A percentile compares a stretch with the other conserved stretches of the same genome.
phyloP scores from a whole-genome alignment of 2,797 vertebrate species.

The Poeciliopsis paucimaculata region DNA sequence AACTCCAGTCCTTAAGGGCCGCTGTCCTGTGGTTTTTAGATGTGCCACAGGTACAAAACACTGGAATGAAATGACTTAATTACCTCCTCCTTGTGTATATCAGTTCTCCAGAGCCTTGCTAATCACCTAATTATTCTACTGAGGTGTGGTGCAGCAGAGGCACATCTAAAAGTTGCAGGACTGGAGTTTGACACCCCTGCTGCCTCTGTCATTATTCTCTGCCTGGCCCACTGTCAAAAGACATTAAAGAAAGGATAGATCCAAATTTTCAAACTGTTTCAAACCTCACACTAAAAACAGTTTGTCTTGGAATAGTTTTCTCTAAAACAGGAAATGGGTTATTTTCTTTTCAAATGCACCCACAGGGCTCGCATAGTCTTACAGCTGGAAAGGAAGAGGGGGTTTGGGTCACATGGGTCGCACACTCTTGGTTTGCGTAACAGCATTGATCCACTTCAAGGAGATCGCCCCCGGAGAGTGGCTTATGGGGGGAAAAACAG shows the following conservation, averaged over 20 bases:
- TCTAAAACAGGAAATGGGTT: slow-evolving; percentile 70
- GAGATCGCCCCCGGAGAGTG: slow-evolving; percentile 12
- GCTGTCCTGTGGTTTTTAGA: too few relatives aligned
- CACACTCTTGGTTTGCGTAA: slow-evolving; percentile 42
- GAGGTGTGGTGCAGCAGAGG: too few relatives aligned
- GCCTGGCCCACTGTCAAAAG: slow-evolving; percentile 28
- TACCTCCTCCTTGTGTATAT: too few relatives aligned
- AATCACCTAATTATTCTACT: too few relatives aligned
- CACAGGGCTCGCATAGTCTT: slow-evolving; percentile 46
- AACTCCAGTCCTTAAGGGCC: too few relatives aligned
- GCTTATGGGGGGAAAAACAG: slow-evolving; percentile 58
- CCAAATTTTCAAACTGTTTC: slow-evolving; percentile 14
- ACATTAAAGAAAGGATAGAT: slow-evolving; percentile 35
- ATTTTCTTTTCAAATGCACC: slow-evolving; percentile 65
- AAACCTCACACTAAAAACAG: slow-evolving; percentile 27
- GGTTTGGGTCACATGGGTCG: slow-evolving; percentile 46
- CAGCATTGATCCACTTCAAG: slow-evolving; percentile 33
- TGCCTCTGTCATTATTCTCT: neutral
- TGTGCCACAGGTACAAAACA: too few relatives aligned
- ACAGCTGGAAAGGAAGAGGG: slow-evolving; percentile 46
- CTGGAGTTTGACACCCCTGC: too few relatives aligned
- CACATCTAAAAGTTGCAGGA: too few relatives aligned
- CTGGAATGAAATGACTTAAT: too few relatives aligned
- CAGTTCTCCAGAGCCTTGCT: too few relatives aligned
- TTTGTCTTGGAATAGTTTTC: slow-evolving; percentile 32